Evolutionary conservation across 2,888 invertebrate species (phyloP), one percentile per base, ranked within the genome.

Genomic region (Nemurella pictetii): DNA sequence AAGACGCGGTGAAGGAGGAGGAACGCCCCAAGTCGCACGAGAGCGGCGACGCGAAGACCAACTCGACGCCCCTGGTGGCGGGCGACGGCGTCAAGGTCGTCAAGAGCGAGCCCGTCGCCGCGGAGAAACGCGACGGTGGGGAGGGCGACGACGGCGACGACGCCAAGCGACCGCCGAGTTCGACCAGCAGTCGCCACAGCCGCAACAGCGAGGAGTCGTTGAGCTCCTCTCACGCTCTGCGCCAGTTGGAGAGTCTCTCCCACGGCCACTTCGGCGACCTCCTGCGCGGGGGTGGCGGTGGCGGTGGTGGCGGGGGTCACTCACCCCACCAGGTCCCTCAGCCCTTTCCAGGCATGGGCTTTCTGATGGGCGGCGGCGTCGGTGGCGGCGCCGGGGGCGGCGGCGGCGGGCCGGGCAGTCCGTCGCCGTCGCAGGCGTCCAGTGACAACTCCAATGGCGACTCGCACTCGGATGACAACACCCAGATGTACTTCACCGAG

Each of bases 241-340:
- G 95, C 88, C 94, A 95, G 89, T 91, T 96, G 88, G 96, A 96
- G 91, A 95, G 94, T 90, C 92, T 96, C 88, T 96, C 96, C 80
- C 95, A 95, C 90, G 95, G 95, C 84, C 94, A 94, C 89, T 95
- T 95, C 88, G 94, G 94, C 84, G 93, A 90, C 87, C 88, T 89
- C 87, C 86, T 88, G 86, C 87, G 88, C 75, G 86, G 86, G 86
- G 87, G 86, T 86, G 55, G 55, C 12, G 55, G 9, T 20, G 55
- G 35, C 35, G 35, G 35, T 12, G 35, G 4, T 85, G 85, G 85
- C 86, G 27, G 35, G 26, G 74, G 84, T 30, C 83, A 84, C 83
- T 82, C 85, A 30, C 85, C 86, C 81, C 87, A 87, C 83, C 87
- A 87, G 86, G 87, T 87, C 84, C 86, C 87, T 78, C 85, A 85